Conservation (phyloP, 1,140 invertebrate genomes). For the Trichonephila clavipes region DNA sequence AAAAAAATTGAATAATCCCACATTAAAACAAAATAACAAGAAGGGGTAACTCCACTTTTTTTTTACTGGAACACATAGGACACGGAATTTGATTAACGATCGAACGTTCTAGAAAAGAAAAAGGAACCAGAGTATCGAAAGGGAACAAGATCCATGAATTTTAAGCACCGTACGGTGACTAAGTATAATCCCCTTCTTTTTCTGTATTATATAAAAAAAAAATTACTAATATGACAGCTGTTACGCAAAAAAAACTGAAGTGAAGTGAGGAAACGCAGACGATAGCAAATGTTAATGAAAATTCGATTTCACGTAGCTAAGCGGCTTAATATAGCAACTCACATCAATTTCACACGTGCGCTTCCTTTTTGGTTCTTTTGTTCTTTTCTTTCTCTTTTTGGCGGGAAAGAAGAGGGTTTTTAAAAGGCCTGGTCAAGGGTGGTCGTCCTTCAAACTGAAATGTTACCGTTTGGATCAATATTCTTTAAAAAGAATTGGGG, state of each 20-base stretch:
- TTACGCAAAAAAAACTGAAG: conserved; percentile 8
- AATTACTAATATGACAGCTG: conserved; percentile 54
- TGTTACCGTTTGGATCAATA: not conserved
- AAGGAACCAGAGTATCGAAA: not conserved
- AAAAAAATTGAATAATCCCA: conserved; percentile 18
- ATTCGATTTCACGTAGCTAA: conserved; percentile 54
- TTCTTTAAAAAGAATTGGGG: not conserved
- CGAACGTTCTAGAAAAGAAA: not conserved
- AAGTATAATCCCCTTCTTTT: not conserved
- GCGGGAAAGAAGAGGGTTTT: not conserved
- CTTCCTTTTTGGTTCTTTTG: not conserved
- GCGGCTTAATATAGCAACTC: conserved; percentile 57
- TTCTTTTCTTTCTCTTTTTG: conserved; percentile 2
- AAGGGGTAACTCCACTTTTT: not conserved
- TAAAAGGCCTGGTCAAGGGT: not conserved
- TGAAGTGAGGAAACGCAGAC: conserved; percentile 19
- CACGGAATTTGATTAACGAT: conserved; percentile 58
- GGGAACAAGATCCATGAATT: conserved; percentile 34
- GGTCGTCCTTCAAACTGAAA: not conserved
- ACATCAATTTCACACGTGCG: conserved; percentile 48
- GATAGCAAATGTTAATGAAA: conserved; percentile 62
- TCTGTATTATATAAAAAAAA: conserved; percentile 15
- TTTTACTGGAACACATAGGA: not conserved
- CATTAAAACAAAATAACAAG: conserved; percentile 6
- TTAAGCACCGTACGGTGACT: not conserved